A percentile compares a stretch with the other conserved stretches of the same genome.
Conservation (phyloP, 2,113 vertebrate genomes). For the Carollia perspicillata region DNA sequence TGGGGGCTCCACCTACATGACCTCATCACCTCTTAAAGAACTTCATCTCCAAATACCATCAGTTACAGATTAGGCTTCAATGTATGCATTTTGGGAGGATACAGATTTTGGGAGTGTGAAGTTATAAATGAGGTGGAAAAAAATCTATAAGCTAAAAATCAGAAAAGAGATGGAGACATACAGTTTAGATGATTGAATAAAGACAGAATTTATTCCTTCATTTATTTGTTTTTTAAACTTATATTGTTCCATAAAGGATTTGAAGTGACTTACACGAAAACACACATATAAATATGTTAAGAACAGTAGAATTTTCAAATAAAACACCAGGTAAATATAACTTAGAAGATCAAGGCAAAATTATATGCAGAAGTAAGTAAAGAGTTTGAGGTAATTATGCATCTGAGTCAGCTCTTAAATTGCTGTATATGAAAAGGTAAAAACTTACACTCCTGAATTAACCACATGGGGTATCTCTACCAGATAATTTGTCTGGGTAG, state of each 20-base stretch:
- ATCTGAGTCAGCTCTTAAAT: constrained; percentile 37
- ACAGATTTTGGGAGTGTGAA: neutral
- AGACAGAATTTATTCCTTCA: neutral
- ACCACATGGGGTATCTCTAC: neutral
- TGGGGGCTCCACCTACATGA: neutral
- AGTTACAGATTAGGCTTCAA: neutral
- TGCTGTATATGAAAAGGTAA: constrained; percentile 24
- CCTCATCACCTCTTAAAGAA: neutral
- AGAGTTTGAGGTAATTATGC: constrained; percentile 22
- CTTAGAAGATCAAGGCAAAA: constrained; percentile 18
- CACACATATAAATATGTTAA: neutral
- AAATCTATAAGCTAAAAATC: neutral
- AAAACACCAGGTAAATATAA: constrained; percentile 36
- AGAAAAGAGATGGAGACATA: neutral
- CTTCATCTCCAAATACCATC: neutral
- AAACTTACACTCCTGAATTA: constrained; percentile 26
- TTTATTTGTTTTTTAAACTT: neutral
- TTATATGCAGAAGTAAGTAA: constrained; percentile 22
- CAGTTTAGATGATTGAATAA: neutral
- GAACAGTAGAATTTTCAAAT: neutral
- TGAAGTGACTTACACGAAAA: constrained; percentile 20
- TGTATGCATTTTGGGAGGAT: neutral
- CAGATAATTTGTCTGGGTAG: constrained; percentile 46
- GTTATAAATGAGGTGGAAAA: constrained; percentile 5
- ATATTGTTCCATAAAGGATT: constrained; percentile 3